Evolutionary conservation across 2,113 vertebrate genomes (phyloP).

Genomic region (Phalacrocorax aristotelis): DNA sequence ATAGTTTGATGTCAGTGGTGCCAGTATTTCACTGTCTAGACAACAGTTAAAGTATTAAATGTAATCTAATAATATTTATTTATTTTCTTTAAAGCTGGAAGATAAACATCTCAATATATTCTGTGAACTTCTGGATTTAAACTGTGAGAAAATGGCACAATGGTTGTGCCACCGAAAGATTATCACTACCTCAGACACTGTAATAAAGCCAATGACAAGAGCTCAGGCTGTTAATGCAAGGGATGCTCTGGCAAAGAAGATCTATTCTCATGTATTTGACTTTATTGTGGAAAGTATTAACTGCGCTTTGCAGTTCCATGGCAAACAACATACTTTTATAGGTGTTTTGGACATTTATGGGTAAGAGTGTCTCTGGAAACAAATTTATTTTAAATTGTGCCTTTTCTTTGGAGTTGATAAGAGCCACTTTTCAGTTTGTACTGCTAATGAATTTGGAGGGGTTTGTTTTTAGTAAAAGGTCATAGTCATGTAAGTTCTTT

Average conservation of each 20-base stretch:
- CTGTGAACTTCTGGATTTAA: conserved; percentile 85
- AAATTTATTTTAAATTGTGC: not conserved
- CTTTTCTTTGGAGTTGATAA: not conserved
- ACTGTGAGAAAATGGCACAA: conserved; percentile 63
- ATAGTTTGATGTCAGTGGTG: not conserved
- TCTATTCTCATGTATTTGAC: conserved; percentile 92
- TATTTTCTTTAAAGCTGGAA: conserved; percentile 67
- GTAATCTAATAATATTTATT: not conserved
- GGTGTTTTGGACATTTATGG: conserved; percentile 99
- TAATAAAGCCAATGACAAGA: conserved; percentile 86
- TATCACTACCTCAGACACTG: conserved; percentile 82
- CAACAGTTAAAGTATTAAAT: not conserved
- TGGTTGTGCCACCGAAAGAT: conserved; percentile 92
- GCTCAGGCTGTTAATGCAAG: conserved; percentile 84
- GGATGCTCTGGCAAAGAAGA: conserved; percentile 93
- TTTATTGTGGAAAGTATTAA: conserved; percentile 90
- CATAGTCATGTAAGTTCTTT: not conserved
- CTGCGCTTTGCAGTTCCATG: conserved; percentile 83
- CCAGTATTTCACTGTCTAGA: not conserved
- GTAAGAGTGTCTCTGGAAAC: conserved; percentile 72
- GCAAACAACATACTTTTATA: conserved; percentile 91
- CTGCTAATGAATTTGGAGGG: not conserved
- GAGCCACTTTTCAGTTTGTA: not conserved
- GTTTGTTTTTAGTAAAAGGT: not conserved
- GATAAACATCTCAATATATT: conserved; percentile 85